Evolutionary conservation across 2,888 invertebrate genomes (phyloP).

Genomic region (Dynastes hyllus): DNA sequence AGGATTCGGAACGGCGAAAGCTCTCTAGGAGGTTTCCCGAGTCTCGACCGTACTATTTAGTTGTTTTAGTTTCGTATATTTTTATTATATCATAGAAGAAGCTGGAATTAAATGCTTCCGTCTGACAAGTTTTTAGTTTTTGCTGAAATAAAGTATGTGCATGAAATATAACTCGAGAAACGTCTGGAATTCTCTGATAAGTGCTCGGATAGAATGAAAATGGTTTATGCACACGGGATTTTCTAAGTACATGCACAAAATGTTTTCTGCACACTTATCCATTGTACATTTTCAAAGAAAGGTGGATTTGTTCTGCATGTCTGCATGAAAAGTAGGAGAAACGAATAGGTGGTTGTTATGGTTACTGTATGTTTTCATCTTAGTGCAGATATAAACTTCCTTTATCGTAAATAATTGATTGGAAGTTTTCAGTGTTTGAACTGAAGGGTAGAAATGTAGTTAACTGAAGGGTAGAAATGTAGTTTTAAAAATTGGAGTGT

Average conservation of each 20-base stretch:
- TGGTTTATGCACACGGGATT: slow-evolving; percentile 13
- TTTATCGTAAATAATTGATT: too few relatives aligned
- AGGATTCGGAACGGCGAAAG: slow-evolving; percentile 12
- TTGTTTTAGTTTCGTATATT: slow-evolving; percentile 45
- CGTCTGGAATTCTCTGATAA: slow-evolving; percentile 31
- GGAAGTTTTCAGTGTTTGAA: too few relatives aligned
- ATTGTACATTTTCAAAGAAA: too few relatives aligned
- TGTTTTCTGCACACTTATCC: too few relatives aligned
- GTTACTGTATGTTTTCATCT: too few relatives aligned
- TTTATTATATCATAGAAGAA: slow-evolving; percentile 43
- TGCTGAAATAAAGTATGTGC: slow-evolving; percentile 22
- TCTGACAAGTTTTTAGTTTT: slow-evolving; percentile 33
- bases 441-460: too few relatives aligned
- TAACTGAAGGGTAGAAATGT: too few relatives aligned
- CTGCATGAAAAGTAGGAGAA: too few relatives aligned
- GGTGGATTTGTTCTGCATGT: too few relatives aligned
- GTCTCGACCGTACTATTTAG: slow-evolving; percentile 21
- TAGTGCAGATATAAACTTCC: too few relatives aligned
- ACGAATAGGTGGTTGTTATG: too few relatives aligned
- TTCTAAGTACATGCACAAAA: neutral
- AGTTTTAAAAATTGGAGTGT: too few relatives aligned
- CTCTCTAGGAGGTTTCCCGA: slow-evolving; percentile 12
- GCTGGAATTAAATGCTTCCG: slow-evolving; percentile 40
- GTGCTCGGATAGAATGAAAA: neutral
- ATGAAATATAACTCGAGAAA: slow-evolving; percentile 25